Base-by-base conservation (phyloP, 2,797 vertebrate species). In the Anas acuta region DNA sequence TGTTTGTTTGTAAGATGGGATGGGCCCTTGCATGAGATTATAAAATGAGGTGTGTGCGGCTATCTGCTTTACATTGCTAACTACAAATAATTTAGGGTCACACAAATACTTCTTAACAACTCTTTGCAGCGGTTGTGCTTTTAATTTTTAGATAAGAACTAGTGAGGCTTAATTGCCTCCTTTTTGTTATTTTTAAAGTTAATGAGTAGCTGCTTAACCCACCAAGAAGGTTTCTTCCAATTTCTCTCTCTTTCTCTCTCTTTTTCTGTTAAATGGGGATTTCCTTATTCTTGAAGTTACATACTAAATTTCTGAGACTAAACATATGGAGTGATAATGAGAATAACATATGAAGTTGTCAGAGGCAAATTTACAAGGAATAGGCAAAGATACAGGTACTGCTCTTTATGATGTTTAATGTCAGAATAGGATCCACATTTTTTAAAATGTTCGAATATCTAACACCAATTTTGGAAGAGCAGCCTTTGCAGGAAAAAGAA, bases 191-290 rank as follows among this genome's bases (percentile, higher is more conserved):
- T 92, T 92, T 69, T 45, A 41, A 9, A 41, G 4, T 73, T 71
- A 4, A 8, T 15, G 20, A 60, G 2, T 89, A 65, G 3, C n/a
- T 81, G 3, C 16, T 83, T 84, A 77, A 81, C 5, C 9, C 1
- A 4, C 15, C 4, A 1, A 1, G 30, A 51, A 51, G 1, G 10
- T 20, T 21, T 76, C 7, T 86, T 65, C 18, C 7, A 32, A 3
- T 43, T 26, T 26, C 2, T 21, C 13, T n/a, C 9, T 28, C 30
- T 23, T 6, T 22, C 6, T 13, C 7, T 32, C 43, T 45, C 43
- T 25, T 32, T 33, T 43, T 7, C 6, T 58, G 61, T 65, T 72
- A 2, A 66, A 18, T 35, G 9, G 8, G 6, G 1, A 62, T 65
- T 76, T 88, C 11, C 17, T 70, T 37, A 14, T 76, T 77, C 25